Percentiles rank a stretch among this genome's conserved stretches.
phyloP scores from a whole-genome alignment of 2,888 invertebrate species.

The Lasioglossum malachurum region DNA sequence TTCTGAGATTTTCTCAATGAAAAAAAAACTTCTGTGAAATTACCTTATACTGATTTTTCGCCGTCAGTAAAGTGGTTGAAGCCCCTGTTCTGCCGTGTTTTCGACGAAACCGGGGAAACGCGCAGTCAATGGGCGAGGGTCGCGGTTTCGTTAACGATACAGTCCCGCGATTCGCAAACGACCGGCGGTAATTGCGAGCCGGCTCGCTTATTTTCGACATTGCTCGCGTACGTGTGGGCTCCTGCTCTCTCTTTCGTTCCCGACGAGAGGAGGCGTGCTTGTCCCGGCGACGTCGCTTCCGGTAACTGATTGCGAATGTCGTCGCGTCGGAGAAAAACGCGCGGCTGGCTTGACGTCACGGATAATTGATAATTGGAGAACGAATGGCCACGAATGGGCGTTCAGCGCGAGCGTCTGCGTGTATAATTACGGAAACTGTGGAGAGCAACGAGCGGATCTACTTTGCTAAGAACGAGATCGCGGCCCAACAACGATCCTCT shows the following conservation, averaged over 20 bases:
- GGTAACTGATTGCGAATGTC: conserved; percentile 70
- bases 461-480: conserved; percentile 18
- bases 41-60: not conserved
- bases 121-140: not conserved
- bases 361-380: conserved; percentile 56
- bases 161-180: conserved; percentile 12
- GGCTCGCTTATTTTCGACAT: conserved; percentile 52
- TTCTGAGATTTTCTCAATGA: too few species aligned
- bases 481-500: not conserved
- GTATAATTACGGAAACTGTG: conserved; percentile 20
- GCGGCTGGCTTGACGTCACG: conserved; percentile 13
- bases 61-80: not conserved
- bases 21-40: not conserved
- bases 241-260: conserved; percentile 11
- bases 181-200: conserved; percentile 52
- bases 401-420: not conserved
- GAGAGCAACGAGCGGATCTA: not conserved
- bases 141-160: conserved; percentile 25
- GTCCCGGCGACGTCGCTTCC: conserved; percentile 63
- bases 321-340: conserved; percentile 20
- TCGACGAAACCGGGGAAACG: not conserved
- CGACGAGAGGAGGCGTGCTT: conserved; percentile 11
- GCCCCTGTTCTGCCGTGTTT: not conserved
- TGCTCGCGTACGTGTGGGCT: not conserved
- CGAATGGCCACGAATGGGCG: conserved; percentile 3